phyloP scores from a whole-genome alignment of 1,140 invertebrate species.

The Nixonia krombeini region DNA sequence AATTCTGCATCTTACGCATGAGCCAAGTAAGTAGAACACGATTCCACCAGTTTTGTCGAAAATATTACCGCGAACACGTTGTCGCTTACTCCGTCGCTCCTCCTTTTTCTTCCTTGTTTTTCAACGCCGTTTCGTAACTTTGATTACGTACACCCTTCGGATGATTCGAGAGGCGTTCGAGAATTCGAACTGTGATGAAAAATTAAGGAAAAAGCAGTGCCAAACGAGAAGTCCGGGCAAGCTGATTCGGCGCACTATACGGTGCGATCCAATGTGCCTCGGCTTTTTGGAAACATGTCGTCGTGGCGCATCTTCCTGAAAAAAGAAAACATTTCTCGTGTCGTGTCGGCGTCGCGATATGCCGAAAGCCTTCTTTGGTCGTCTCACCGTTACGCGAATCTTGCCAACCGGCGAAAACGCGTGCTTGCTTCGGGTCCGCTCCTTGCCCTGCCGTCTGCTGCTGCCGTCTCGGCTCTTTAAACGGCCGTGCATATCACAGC shows the following conservation, averaged over 20 bases:
- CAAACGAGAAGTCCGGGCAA: background rate
- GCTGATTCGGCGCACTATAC: background rate
- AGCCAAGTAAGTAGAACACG: conserved; percentile 11
- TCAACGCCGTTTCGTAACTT: too few relatives aligned
- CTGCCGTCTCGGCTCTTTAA: conserved; percentile 2
- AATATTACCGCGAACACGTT: background rate
- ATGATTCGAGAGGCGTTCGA: too few relatives aligned
- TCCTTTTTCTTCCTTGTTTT: background rate
- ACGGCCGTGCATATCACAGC: background rate
- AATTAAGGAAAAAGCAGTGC: background rate
- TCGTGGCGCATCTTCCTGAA: background rate
- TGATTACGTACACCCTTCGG: too few relatives aligned
- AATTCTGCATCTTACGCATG: conserved; percentile 7
- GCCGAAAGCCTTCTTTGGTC: too few relatives aligned
- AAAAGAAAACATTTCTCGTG: background rate
- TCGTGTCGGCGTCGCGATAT: too few relatives aligned
- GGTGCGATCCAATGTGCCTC: background rate
- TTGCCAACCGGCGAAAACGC: background rate
- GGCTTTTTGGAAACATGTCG: background rate
- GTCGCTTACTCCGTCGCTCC: background rate
- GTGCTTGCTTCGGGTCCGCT: background rate
- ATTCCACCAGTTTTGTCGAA: background rate
- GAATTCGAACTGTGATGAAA: too few relatives aligned
- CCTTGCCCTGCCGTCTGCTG: too few relatives aligned
- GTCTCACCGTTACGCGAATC: background rate